Evolutionary conservation across 2,888 invertebrate species (phyloP), one percentile per base, ranked within the genome.

Genomic region (Epirrhoe alternata): DNA sequence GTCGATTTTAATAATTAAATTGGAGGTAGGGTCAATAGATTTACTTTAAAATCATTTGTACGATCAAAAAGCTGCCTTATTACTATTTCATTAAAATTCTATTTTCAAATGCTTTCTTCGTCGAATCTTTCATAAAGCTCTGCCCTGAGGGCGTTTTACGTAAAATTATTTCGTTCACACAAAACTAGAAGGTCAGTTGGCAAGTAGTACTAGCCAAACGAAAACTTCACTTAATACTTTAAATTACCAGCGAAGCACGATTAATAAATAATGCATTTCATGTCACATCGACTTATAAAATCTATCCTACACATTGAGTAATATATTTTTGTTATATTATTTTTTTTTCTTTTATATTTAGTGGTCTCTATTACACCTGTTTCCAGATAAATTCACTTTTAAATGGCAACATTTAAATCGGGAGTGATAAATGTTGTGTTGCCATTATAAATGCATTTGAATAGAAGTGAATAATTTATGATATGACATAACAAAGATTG

Each of bases 331-430:
- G 74, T 76, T 77, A 76, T 77, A 79, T 77, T 78, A 75, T 74
- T 75, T 73, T 74, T n/a, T 70, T 78, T 78, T 80, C 79, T 77
- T 72, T 74, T 76, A 78, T 77, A 74, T 76, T 77, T 76, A 78
- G 74, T 90, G 89, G 88, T 89, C 89, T 87, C 84, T 78, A 81
- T 82, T 85, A 85, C 84, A 86, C 86, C 87, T 88, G 86, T 85
- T 75, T 83, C 84, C 77, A 72, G 70, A 62, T 71, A 79, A 79
- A 83, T 73, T 71, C 71, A 70, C 69, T 70, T 71, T 63, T 62
- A 31, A 55, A 71, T 72, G 70, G 74, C 74, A 72, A 74, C 72
- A 73, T 61, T 33, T 56, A 55, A 61, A 45, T 64, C 57, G n/a
- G 24, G 63, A 51, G 51, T 61, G 64, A 64, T 62, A 67, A 72